These are phyloP conservation scores for Bactericera cockerelli DNA, from an alignment of 1,140 invertebrate species.

Conservation along the genomic window DNA sequence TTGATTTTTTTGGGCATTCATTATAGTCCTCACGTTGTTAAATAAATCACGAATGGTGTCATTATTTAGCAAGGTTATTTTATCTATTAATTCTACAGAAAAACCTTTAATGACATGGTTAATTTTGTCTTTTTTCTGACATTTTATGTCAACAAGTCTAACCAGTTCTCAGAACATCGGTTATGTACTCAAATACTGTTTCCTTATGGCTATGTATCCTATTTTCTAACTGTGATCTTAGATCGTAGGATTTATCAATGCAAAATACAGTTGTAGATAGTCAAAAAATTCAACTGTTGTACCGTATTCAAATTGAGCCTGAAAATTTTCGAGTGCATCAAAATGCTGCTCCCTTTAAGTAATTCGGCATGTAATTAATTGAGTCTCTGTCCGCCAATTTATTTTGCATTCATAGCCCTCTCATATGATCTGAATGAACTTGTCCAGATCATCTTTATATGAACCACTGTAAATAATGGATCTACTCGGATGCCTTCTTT, in stretches of 20 bases:
- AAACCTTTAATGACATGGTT: not conserved
- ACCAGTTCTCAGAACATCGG: not conserved
- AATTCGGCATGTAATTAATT: not conserved
- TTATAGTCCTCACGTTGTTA: too few relatives aligned
- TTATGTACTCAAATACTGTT: not conserved
- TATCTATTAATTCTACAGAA: not conserved
- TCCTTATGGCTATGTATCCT: not conserved
- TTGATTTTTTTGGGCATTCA: too few relatives aligned
- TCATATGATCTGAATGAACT: not conserved
- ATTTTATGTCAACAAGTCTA: not conserved
- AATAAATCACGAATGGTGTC: too few relatives aligned
- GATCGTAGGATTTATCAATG: not conserved
- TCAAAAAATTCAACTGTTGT: not conserved
- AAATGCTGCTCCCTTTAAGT: not conserved
- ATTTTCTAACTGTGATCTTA: not conserved
- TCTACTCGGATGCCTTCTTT: not conserved
- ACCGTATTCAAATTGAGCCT: not conserved
- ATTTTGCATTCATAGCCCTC: not conserved
- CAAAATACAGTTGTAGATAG: not conserved
- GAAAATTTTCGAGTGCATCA: not conserved
- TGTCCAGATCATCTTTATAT: not conserved
- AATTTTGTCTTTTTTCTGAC: not conserved
- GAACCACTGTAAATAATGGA: not conserved
- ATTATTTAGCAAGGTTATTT: too few relatives aligned
- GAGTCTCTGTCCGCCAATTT: not conserved